Percentiles rank a stretch among this genome's conserved stretches.
These are phyloP conservation scores for Euglossa dilemma DNA, from an alignment of 1,140 invertebrate species.

Conservation along the genomic window DNA sequence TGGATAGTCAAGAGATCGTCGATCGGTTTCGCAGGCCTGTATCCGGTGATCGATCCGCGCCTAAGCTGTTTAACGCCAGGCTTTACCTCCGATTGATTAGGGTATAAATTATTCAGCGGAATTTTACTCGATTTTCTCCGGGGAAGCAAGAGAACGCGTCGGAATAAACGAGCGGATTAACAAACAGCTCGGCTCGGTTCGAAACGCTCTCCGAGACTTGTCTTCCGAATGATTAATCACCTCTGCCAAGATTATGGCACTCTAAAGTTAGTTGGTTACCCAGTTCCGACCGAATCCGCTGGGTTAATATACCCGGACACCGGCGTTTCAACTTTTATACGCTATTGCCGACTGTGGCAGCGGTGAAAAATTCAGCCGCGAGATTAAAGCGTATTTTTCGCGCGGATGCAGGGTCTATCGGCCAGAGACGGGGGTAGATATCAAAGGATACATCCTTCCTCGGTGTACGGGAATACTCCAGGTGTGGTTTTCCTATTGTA, in stretches of 20 bases:
- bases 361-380: background rate
- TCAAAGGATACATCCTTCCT: constrained; percentile 95
- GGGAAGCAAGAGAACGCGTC: background rate
- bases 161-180: background rate
- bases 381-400: background rate
- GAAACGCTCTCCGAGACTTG: background rate
- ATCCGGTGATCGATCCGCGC: background rate
- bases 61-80: background rate
- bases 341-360: background rate
- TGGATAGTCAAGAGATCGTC: constrained; percentile 30
- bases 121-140: background rate
- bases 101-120: constrained; percentile 19
- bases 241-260: background rate
- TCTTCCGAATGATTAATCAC: background rate
- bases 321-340: background rate
- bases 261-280: background rate
- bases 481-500: constrained; percentile 87
- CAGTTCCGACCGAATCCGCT: background rate
- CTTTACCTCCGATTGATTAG: background rate
- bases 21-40: background rate
- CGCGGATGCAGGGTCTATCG: too few species aligned
- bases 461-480: constrained; percentile 91
- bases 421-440: background rate
- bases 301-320: background rate
- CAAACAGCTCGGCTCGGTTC: too few species aligned